Evolutionary conservation across 2,113 vertebrate genomes (phyloP).

Genomic region (Hippocampus abdominalis): DNA sequence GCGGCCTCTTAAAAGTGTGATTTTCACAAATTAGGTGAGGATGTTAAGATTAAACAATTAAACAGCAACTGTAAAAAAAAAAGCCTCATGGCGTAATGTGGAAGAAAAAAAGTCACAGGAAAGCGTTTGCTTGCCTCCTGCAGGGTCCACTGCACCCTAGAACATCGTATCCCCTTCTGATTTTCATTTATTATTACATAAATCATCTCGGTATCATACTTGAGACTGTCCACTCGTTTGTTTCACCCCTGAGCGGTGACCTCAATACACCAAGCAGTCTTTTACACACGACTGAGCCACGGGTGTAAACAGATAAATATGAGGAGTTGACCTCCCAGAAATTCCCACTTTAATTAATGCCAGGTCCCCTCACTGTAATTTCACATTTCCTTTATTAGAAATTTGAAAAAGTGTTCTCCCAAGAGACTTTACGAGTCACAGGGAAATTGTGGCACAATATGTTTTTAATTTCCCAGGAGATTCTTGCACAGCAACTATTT

Average conservation of each 20-base stretch:
- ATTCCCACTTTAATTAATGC: constrained; percentile 77
- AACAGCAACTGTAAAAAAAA: constrained; percentile 6
- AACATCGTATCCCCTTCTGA: constrained; percentile 26
- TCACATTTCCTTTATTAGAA: constrained; percentile 75
- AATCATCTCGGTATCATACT: constrained; percentile 51
- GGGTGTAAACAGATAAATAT: constrained; percentile 69
- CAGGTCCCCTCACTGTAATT: constrained; percentile 69
- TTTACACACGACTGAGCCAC: constrained; percentile 34
- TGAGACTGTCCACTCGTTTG: constrained; percentile 44
- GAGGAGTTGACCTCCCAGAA: constrained; percentile 64
- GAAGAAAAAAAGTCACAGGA: constrained; percentile 16
- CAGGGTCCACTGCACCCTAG: background rate
- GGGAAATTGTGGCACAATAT: constrained; percentile 75
- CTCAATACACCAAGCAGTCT: constrained; percentile 51
- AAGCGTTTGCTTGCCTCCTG: constrained; percentile 6
- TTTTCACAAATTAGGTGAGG: constrained; percentile 34
- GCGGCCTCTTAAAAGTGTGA: constrained; percentile 28
- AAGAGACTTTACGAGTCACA: constrained; percentile 59
- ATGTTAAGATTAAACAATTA: constrained; percentile 35
- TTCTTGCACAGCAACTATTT: constrained; percentile 67
- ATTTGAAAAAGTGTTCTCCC: constrained; percentile 67
- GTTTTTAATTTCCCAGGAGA: constrained; percentile 78
- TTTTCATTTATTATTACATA: constrained; percentile 58
- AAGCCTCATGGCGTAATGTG: constrained; percentile 6
- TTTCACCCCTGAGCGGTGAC: constrained; percentile 59